Evolutionary conservation across 2,888 invertebrate genomes (phyloP).

Genomic region (Eristalis tenax): DNA sequence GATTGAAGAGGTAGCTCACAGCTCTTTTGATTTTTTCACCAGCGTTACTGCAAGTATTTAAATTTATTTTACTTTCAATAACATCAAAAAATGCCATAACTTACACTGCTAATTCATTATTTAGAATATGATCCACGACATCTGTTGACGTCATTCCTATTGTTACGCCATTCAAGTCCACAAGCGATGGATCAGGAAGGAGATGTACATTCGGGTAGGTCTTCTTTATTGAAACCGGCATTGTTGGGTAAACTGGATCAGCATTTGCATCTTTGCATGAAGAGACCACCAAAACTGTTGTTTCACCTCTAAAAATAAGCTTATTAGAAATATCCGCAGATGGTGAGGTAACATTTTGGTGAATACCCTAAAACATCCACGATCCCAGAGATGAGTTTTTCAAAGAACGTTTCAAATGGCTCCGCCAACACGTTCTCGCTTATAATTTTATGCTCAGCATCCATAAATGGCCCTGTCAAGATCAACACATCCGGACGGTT

Average conservation of each 20-base stretch:
- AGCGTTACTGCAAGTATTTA: constrained; percentile 78
- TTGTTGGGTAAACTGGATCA: constrained; percentile 91
- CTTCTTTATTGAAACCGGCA: constrained; percentile 85
- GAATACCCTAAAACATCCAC: constrained; percentile 85
- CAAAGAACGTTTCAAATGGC: constrained; percentile 89
- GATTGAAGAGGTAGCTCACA: constrained; percentile 88
- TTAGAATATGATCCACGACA: constrained; percentile 90
- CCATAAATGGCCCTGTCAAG: constrained; percentile 92
- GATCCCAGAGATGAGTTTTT: constrained; percentile 86
- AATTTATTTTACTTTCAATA: not conserved
- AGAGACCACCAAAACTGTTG: constrained; percentile 88
- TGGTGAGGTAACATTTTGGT: not conserved
- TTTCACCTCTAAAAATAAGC: constrained; percentile 76
- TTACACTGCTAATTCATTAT: constrained; percentile 89
- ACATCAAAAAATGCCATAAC: constrained; percentile 72
- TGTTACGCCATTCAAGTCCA: constrained; percentile 89
- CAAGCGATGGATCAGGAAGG: constrained; percentile 90
- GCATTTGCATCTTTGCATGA: constrained; percentile 90
- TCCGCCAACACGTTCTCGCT: constrained; percentile 84
- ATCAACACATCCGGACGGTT: constrained; percentile 90
- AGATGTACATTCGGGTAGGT: constrained; percentile 85
- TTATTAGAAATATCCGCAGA: not conserved
- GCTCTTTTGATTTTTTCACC: constrained; percentile 89
- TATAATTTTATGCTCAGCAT: constrained; percentile 86
- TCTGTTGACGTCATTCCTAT: constrained; percentile 92